phyloP scores from a whole-genome alignment of 2,797 vertebrate genomes.

The Eupleurogrammus muticus region DNA sequence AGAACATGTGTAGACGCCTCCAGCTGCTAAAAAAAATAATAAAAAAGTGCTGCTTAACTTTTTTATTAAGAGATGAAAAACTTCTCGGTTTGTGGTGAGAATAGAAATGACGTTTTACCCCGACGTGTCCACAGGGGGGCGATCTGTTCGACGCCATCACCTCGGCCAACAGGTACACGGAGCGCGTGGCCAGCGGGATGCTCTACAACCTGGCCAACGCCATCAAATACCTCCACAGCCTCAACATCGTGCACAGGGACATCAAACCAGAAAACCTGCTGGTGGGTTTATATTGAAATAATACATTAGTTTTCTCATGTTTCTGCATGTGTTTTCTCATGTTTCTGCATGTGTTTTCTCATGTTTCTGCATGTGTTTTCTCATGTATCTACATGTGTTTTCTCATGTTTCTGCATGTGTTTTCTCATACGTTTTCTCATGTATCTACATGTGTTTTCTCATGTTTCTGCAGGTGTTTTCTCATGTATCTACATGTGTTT shows the following conservation, averaged over 20 bases:
- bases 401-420: too few species aligned
- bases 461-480: too few species aligned
- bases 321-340: too few species aligned
- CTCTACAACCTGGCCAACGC: conserved; percentile 96
- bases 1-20: conserved; percentile 36
- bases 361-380: too few species aligned
- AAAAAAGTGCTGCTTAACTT: conserved; percentile 6
- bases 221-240: conserved; percentile 97
- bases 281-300: too few species aligned
- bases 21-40: conserved; percentile 43
- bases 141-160: conserved; percentile 99
- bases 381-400: too few species aligned
- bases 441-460: too few species aligned
- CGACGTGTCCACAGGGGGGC: conserved; percentile 87
- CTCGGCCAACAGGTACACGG: conserved; percentile 97
- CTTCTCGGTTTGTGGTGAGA: conserved; percentile 8
- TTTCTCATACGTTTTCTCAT: too few species aligned
- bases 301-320: too few species aligned
- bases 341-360: too few species aligned
- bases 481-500: not conserved
- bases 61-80: not conserved
- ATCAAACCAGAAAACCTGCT: conserved; percentile 98
- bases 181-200: conserved; percentile 97
- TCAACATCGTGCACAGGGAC: conserved; percentile 98
- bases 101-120: conserved; percentile 1